Evolutionary conservation across 2,888 invertebrate genomes (phyloP).

Genomic region (Antheraea assamensis): DNA sequence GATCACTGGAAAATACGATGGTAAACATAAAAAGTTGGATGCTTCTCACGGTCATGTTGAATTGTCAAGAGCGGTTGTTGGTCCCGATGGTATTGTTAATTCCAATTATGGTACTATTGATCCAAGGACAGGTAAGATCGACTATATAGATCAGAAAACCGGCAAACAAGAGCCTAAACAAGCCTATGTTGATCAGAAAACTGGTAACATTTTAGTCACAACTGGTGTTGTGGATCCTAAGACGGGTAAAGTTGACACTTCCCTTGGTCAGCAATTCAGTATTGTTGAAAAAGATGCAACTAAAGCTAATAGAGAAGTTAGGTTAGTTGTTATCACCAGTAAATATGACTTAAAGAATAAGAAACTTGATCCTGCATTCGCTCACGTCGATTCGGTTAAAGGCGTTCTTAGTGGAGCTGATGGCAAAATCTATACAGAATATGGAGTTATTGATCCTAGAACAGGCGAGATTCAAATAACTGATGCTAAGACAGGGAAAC

Average conservation of each 20-base stretch:
- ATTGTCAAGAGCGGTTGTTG: conserved; percentile 84
- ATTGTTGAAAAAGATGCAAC: conserved; percentile 85
- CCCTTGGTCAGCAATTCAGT: conserved; percentile 85
- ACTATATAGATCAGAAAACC: conserved; percentile 83
- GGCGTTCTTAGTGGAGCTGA: conserved; percentile 81
- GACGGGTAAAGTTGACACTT: conserved; percentile 85
- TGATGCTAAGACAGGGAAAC: conserved; percentile 70
- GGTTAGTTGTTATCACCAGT: conserved; percentile 83
- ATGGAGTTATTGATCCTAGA: conserved; percentile 84
- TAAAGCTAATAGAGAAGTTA: conserved; percentile 83
- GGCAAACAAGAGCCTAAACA: conserved; percentile 85
- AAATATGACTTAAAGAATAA: conserved; percentile 82
- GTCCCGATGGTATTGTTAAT: conserved; percentile 77
- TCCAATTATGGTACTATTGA: conserved; percentile 87
- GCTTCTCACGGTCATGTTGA: conserved; percentile 73
- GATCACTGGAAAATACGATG: conserved; percentile 83
- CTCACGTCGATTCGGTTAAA: conserved; percentile 74
- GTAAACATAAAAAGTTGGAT: conserved; percentile 78
- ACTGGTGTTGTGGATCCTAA: conserved; percentile 85
- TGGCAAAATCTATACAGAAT: conserved; percentile 84
- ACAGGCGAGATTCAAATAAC: conserved; percentile 77
- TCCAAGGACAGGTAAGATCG: conserved; percentile 84
- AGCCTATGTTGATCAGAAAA: conserved; percentile 87
- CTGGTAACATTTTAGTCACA: conserved; percentile 85
- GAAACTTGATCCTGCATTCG: conserved; percentile 79